Percentiles rank a stretch among this genome's conserved stretches.
These are phyloP conservation scores for Merops nubicus DNA, from an alignment of 2,113 vertebrate genomes.

Conservation along the genomic window DNA sequence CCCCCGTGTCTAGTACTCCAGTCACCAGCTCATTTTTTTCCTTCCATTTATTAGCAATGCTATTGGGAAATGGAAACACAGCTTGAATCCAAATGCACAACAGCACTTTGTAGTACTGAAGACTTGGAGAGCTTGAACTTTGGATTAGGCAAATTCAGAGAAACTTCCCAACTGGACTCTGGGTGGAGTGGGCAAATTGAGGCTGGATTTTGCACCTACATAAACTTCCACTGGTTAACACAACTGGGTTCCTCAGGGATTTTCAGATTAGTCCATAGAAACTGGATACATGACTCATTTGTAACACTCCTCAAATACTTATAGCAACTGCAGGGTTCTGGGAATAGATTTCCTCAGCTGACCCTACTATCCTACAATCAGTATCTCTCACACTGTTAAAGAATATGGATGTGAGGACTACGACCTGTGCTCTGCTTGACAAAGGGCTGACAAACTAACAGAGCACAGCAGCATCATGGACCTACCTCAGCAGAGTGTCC, in stretches of 20 bases:
- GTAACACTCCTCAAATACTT: neutral
- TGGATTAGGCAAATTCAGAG: neutral
- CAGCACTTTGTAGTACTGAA: neutral
- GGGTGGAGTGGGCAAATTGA: neutral
- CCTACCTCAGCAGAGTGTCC: slow-evolving; percentile 20
- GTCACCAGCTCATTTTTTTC: neutral
- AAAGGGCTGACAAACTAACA: neutral
- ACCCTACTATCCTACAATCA: neutral
- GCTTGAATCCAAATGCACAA: neutral
- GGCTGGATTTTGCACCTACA: neutral
- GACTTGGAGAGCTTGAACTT: neutral
- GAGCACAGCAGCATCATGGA: neutral
- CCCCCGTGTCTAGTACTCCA: neutral
- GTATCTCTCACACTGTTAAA: neutral
- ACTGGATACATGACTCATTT: neutral
- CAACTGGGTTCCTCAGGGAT: neutral
- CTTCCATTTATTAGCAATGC: neutral
- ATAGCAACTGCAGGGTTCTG: neutral
- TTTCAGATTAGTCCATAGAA: neutral
- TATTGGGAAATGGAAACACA: neutral
- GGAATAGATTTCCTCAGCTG: neutral
- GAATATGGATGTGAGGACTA: neutral
- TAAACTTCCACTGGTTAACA: neutral
- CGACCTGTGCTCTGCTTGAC: neutral
- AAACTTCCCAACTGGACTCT: neutral